phyloP scores from a whole-genome alignment of 2,888 invertebrate species.

The Tribolium freemani region DNA sequence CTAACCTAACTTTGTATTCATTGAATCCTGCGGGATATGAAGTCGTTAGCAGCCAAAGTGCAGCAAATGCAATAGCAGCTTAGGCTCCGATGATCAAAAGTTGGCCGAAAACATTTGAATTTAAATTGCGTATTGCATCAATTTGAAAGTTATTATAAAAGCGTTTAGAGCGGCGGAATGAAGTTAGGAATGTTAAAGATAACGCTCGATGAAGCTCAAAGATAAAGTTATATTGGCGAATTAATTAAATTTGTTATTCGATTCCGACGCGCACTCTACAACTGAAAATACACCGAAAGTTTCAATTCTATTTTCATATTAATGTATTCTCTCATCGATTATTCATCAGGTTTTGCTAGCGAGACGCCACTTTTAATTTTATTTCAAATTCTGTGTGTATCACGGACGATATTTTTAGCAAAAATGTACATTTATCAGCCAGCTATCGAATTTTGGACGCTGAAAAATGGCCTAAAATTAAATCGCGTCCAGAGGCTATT shows the following conservation, averaged over 20 bases:
- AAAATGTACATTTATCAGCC: background rate
- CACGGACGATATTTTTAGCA: background rate
- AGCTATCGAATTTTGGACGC: too few species aligned
- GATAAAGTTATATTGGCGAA: constrained; percentile 4
- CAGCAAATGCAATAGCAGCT: background rate
- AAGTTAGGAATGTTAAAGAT: constrained; percentile 1
- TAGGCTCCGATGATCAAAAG: background rate
- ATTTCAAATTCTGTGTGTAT: background rate
- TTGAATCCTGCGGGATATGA: background rate
- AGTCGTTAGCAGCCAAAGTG: background rate
- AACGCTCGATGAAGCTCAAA: background rate
- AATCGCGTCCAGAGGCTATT: background rate
- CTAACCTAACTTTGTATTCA: background rate
- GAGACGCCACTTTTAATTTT: constrained; percentile 6
- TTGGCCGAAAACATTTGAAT: background rate
- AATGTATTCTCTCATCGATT: constrained; percentile 12
- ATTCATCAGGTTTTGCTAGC: background rate
- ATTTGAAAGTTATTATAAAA: constrained; percentile 4
- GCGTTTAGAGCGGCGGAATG: background rate
- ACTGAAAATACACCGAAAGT: background rate
- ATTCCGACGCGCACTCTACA: background rate
- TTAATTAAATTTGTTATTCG: constrained; percentile 11
- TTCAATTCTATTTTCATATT: background rate
- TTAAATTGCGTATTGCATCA: constrained; percentile 3
- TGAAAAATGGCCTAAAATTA: too few species aligned